These are phyloP conservation scores for Oryzias dopingdopingensis DNA, from an alignment of 2,797 vertebrate species.

Conservation along the genomic window DNA sequence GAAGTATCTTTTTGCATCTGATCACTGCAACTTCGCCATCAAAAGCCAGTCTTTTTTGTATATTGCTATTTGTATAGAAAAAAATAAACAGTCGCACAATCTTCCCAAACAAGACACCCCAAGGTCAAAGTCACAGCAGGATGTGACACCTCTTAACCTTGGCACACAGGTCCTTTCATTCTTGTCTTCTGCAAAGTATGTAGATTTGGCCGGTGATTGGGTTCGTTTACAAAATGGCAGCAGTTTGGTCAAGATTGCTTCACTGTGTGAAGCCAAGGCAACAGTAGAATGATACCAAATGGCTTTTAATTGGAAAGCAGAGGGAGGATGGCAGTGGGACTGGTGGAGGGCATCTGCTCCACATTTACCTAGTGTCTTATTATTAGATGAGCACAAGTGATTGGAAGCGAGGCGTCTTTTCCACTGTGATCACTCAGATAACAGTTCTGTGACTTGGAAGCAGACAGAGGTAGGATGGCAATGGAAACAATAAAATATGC, in stretches of 20 bases:
- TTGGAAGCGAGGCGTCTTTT: constrained; percentile 72
- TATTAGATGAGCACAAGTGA: constrained; percentile 80
- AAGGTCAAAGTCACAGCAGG: constrained; percentile 11
- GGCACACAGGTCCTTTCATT: constrained; percentile 60
- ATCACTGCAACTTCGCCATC: too few relatives aligned
- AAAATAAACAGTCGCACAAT: neutral
- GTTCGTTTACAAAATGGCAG: constrained; percentile 70
- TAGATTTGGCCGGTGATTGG: constrained; percentile 55
- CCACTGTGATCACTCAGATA: constrained; percentile 63
- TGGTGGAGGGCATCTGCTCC: constrained; percentile 77
- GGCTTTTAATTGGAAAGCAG: constrained; percentile 72
- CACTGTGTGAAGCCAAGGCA: constrained; percentile 73
- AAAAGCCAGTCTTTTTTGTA: too few relatives aligned
- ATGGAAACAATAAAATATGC: constrained; percentile 61
- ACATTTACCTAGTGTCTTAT: constrained; percentile 76
- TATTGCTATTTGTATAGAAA: neutral
- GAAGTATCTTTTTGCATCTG: too few relatives aligned
- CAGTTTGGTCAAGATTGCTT: constrained; percentile 60
- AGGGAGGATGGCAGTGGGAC: constrained; percentile 22
- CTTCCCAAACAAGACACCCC: constrained; percentile 12
- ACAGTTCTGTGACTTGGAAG: constrained; percentile 53
- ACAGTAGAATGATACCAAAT: constrained; percentile 78
- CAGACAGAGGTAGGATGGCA: constrained; percentile 37
- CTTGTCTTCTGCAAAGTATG: constrained; percentile 38
- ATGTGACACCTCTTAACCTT: constrained; percentile 32